Evolutionary conservation across 2,797 vertebrate genomes (phyloP).

Genomic region (Florisuga fusca): DNA sequence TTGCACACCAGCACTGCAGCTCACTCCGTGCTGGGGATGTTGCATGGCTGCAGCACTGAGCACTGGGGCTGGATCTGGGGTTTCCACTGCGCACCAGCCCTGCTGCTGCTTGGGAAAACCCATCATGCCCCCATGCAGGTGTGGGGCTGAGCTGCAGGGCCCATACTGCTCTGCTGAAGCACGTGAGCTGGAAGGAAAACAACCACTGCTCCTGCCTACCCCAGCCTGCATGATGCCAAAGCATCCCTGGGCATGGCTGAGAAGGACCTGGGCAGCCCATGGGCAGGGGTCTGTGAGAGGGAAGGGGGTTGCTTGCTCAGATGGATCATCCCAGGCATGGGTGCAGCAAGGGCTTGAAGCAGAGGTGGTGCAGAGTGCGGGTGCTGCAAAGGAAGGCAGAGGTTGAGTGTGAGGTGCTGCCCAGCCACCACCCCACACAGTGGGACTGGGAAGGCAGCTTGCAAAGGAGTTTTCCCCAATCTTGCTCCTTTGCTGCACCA

Average conservation of each 20-base stretch:
- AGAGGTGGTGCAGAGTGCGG: rapidly evolving
- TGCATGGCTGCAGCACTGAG: rapidly evolving
- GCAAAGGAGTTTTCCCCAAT: not conserved
- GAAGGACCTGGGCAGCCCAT: not conserved
- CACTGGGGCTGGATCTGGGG: rapidly evolving
- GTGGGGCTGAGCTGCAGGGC: not conserved
- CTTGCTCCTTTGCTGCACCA: not conserved
- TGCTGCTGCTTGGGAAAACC: not conserved
- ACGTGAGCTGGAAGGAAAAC: not conserved
- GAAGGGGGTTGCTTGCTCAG: not conserved
- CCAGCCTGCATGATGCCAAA: rapidly evolving
- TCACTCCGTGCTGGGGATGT: rapidly evolving
- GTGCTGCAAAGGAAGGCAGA: not conserved
- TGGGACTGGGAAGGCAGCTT: not conserved
- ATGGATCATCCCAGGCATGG: not conserved
- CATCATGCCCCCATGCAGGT: not conserved
- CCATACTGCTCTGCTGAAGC: not conserved
- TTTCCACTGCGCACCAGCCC: rapidly evolving
- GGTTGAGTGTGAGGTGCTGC: not conserved
- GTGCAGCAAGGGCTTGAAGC: not conserved
- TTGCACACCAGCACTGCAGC: rapidly evolving
- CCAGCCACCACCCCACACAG: rapidly evolving
- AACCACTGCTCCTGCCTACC: rapidly evolving
- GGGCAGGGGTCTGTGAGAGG: not conserved
- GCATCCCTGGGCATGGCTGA: not conserved